phyloP scores from a whole-genome alignment of 2,797 vertebrate genomes.

The Huso huso region DNA sequence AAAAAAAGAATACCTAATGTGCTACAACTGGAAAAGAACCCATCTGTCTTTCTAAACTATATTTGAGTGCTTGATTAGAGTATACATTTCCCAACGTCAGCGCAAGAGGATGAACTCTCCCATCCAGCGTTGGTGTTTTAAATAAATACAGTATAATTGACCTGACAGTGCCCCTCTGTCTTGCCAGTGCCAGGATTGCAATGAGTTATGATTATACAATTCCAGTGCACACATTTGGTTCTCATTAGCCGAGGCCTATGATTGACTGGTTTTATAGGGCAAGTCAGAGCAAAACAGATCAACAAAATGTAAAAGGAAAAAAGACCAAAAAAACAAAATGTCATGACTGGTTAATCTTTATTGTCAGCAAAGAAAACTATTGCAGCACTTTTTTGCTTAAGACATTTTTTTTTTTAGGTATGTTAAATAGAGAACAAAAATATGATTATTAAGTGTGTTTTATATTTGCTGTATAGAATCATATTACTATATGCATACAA shows the following conservation, averaged over 20 bases:
- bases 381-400: no score
- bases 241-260: constrained; percentile 67
- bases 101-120: constrained; percentile 64
- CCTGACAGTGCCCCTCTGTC: constrained; percentile 69
- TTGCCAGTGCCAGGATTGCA: constrained; percentile 68
- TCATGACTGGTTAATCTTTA: no score
- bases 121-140: constrained; percentile 64
- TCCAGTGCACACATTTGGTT: constrained; percentile 72
- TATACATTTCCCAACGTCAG: constrained; percentile 59
- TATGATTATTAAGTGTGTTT: no score
- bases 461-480: no score
- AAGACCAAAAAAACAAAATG: neutral
- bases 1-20: no score
- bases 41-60: neutral
- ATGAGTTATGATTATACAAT: constrained; percentile 65
- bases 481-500: no score
- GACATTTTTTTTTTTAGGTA: no score
- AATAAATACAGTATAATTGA: constrained; percentile 77
- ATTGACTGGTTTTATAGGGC: constrained; percentile 72
- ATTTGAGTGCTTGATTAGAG: constrained; percentile 45
- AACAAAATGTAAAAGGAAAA: constrained; percentile 14
- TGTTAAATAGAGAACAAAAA: no score
- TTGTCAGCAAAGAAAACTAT: no score
- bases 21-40: neutral
- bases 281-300: constrained; percentile 69